Evolutionary conservation across 2,113 vertebrate genomes (phyloP), one percentile per base, ranked within the genome.

Genomic region (Pollimyrus isidori): DNA sequence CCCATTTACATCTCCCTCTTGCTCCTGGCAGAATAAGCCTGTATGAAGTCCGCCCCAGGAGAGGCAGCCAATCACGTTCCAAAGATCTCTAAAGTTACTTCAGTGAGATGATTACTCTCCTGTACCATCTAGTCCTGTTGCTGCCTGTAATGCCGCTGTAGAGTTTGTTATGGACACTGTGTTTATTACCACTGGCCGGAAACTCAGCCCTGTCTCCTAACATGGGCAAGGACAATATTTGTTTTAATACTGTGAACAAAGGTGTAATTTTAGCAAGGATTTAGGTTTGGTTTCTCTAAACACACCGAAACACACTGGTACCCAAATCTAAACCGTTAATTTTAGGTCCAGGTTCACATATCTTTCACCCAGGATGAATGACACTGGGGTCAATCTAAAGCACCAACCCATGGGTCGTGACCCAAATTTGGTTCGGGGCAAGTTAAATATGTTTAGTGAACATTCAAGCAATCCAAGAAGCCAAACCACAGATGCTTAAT

Each of bases 201-300:
- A 50, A 90, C 92, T 93, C 92, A 48, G 87, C 89, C 62, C 80
- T 5, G 89, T 88, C 87, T 86, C 91, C 91, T 80, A 84, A 91
- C 42, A 91, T 92, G 92, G 91, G 90, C 90, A 87, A 84, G 90
- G 86, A 89, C 90, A 92, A 91, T 94, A 92, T 95, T 95, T 94
- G 91, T 50, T 90, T 90, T 94, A 94, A 94, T 94, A 89, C 52
- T 0, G 83, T 76, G 19, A 42, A 91, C 88, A 91, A 93, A 92
- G 92, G 84, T 19, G 92, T 87, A 90, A 89, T 91, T 92, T 91
- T 93, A 91, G 17, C 89, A 87, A 45, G 30, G 17, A 7, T 0
- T 4, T 42, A 19, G 17, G 73, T 82, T 45, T 23, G 15, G 35
- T 45, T 26, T 26, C n/a, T 10, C 62, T 13, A 69, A 69, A 26